Percentiles rank a stretch among this genome's conserved stretches.
Conservation (phyloP, 1,140 invertebrate species). For the Pogonomyrmex californicus region DNA sequence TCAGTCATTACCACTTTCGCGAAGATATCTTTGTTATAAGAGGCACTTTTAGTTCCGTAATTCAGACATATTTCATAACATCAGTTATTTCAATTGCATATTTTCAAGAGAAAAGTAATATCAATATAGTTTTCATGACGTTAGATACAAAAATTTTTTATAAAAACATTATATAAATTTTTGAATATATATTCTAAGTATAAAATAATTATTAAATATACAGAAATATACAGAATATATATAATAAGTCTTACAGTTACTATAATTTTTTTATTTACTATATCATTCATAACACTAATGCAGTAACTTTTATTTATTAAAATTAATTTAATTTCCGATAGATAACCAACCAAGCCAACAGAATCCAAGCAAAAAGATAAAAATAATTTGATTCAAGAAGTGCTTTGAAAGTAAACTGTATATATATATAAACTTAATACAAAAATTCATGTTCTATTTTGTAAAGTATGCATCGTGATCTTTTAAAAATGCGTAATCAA, state of each 20-base stretch:
- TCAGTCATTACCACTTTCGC: slow-evolving; percentile 13
- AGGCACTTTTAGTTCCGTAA: slow-evolving; percentile 5
- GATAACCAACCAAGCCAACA: not conserved
- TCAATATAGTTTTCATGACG: not conserved
- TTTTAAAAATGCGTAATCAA: slow-evolving; percentile 2
- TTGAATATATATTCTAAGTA: too few species aligned
- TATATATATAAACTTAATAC: slow-evolving; percentile 2
- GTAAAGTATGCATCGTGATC: not conserved
- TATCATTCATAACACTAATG: not conserved
- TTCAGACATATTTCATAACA: slow-evolving; percentile 39
- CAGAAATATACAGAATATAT: too few species aligned
- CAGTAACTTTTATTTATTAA: not conserved
- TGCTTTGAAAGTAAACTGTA: slow-evolving; percentile 13
- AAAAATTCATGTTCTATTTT: slow-evolving; percentile 15
- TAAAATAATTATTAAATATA: too few species aligned
- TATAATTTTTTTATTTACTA: too few species aligned
- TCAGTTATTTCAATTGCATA: not conserved
- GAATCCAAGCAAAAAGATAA: slow-evolving; percentile 12
- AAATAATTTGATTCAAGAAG: slow-evolving; percentile 8
- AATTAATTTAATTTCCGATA: not conserved
- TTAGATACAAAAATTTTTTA: not conserved
- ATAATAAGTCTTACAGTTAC: too few species aligned
- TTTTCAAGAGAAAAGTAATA: not conserved
- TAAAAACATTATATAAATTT: not conserved
- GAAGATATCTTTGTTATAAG: not conserved